Base-by-base conservation (phyloP, 2,888 invertebrate genomes). In the Horisme vitalbata region DNA sequence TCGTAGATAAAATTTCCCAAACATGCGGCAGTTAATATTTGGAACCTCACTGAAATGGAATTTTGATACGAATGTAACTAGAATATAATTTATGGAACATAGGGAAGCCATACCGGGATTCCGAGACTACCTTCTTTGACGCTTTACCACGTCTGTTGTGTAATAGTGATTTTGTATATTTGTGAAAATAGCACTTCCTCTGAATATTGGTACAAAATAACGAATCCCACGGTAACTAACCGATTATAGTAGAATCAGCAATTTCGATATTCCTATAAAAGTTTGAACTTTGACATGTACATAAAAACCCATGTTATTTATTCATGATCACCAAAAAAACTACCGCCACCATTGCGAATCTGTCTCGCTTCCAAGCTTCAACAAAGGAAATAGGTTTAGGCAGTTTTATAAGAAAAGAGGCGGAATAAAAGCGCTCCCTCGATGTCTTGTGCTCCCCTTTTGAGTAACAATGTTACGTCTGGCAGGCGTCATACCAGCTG, bases 401-500 rank as follows among this genome's bases (percentile, higher is more conserved):
- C 48, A 48, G 50, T 54, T 52, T 49, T 45, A 47, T 52, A 57
- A 53, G 46, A 47, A 51, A 51, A 34, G 46, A 46, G 53, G 38
- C 34, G 32, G 59, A 75, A 77, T 76, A 72, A 72, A 63, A 55
- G 72, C 68, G 73, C 69, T 75, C 78, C 82, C 79, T 79, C 76
- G 68, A 79, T 78, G 59, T 59, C 78, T 81, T 75, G 61, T 64
- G 71, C 63, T 65, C 75, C 81, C 77, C 77, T 78, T 73, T 68
- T 71, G 71, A 81, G 61, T 75, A 75, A 81, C 79, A 80, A 76
- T 79, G 76, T 82, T 80, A 77, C 82, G 78, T 79, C 68, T 69
- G 74, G 62, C 71, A 71, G 64, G 63, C 66, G 70, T 70, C 68
- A 71, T 77, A 83, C 83, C 87, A 88, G 85, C 86, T 87, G 88